Conservation (phyloP, 2,797 vertebrate genomes). For the Sebastolobus alascanus region DNA sequence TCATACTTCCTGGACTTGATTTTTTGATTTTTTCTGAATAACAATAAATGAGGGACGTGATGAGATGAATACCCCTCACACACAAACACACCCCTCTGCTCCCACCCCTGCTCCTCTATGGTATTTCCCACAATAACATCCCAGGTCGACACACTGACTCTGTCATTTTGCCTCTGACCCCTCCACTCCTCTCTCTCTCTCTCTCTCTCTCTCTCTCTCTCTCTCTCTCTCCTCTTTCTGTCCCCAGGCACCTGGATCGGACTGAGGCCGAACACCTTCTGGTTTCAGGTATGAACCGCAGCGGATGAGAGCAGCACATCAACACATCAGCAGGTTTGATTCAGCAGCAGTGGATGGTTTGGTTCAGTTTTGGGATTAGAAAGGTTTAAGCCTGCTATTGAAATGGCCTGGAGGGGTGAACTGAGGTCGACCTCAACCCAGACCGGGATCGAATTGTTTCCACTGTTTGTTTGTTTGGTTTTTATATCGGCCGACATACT, state of each 20-base stretch:
- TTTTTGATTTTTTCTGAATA: not conserved
- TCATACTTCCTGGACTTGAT: not conserved
- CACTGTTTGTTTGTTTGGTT: constrained; percentile 47
- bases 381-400: constrained; percentile 68
- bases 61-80: constrained; percentile 13
- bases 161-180: constrained; percentile 53
- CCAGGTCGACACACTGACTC: constrained; percentile 35
- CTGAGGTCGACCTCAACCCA: constrained; percentile 41
- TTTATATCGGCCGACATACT: not conserved
- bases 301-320: constrained; percentile 9
- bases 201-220: too few species aligned
- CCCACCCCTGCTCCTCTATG: constrained; percentile 48
- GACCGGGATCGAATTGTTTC: constrained; percentile 37
- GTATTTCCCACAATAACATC: constrained; percentile 69
- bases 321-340: constrained; percentile 54
- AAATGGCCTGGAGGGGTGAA: constrained; percentile 53
- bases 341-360: constrained; percentile 28
- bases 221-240: constrained; percentile 19
- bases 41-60: constrained; percentile 1
- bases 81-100: constrained; percentile 29
- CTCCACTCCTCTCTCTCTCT: constrained; percentile 6
- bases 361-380: constrained; percentile 61
- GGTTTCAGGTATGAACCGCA: constrained; percentile 66
- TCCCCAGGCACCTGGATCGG: constrained; percentile 22
- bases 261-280: constrained; percentile 40